phyloP scores from a whole-genome alignment of 92 coral and sea anemone genomes.

The Porites rus region DNA sequence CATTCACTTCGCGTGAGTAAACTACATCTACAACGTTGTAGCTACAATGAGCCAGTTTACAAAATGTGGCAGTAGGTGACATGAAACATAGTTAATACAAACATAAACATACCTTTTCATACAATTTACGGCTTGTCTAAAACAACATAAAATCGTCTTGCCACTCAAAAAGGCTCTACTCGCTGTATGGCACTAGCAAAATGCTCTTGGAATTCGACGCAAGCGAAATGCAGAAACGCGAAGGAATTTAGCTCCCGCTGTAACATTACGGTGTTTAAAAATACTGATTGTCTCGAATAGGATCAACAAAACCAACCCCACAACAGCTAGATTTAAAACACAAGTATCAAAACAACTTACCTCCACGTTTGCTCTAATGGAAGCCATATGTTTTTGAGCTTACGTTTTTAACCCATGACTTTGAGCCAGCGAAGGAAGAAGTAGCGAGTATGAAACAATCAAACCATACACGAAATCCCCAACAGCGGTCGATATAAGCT shows the following conservation, averaged over 20 bases:
- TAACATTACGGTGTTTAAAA: slow-evolving; percentile 26
- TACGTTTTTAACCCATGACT: slow-evolving; percentile 41
- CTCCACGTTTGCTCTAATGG: slow-evolving; percentile 65
- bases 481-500: slow-evolving; percentile 20
- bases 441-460: neutral
- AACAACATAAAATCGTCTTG: neutral
- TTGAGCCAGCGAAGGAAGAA: neutral
- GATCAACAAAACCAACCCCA: slow-evolving; percentile 38
- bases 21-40: neutral
- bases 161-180: neutral
- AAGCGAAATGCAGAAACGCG: neutral
- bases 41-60: slow-evolving; percentile 17
- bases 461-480: neutral
- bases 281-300: slow-evolving; percentile 25
- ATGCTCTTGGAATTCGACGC: neutral
- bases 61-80: slow-evolving; percentile 60
- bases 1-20: slow-evolving; percentile 45
- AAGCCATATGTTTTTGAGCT: slow-evolving; percentile 75
- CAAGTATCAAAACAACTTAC: slow-evolving; percentile 46
- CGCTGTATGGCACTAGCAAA: neutral
- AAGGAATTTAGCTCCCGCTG: slow-evolving; percentile 44
- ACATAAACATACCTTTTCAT: slow-evolving; percentile 66
- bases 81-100: slow-evolving; percentile 62
- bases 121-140: neutral
- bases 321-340: slow-evolving; percentile 13